Percentiles rank a stretch among this genome's conserved stretches.
Evolutionary conservation across 2,797 vertebrate genomes (phyloP).

Genomic region (Chrysocyon brachyurus): DNA sequence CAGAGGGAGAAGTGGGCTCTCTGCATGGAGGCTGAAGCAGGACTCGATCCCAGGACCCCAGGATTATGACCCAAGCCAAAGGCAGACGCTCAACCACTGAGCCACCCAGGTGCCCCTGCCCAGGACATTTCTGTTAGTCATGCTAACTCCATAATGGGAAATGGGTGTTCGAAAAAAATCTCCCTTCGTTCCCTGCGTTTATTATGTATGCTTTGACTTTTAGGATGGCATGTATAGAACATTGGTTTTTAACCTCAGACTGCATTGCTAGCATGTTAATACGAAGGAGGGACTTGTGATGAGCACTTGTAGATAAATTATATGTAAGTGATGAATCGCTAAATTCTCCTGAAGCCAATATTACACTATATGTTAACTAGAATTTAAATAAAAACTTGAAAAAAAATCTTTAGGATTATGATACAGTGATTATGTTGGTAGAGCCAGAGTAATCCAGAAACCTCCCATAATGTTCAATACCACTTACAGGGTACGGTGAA

Average conservation of each 20-base stretch:
- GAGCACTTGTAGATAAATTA: not conserved
- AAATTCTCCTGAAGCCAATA: not conserved
- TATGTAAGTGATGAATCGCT: not conserved
- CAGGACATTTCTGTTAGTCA: not conserved
- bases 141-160: not conserved
- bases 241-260: slow-evolving; percentile 29
- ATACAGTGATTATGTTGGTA: slow-evolving; percentile 4
- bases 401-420: not conserved
- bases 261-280: not conserved
- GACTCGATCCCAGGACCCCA: too few species aligned
- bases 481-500: not conserved
- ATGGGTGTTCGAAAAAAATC: not conserved
- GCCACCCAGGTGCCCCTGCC: too few species aligned
- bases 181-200: not conserved
- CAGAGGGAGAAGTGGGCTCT: too few species aligned
- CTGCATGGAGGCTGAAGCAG: too few species aligned
- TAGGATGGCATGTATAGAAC: not conserved
- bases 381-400: not conserved
- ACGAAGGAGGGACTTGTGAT: not conserved
- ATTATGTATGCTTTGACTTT: not conserved
- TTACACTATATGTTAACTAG: not conserved
- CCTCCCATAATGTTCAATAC: not conserved
- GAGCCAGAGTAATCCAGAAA: not conserved
- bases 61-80: too few species aligned
- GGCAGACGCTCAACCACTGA: too few species aligned